phyloP scores from a whole-genome alignment of 2,888 invertebrate genomes.

The Harpagoxenus sublaevis region DNA sequence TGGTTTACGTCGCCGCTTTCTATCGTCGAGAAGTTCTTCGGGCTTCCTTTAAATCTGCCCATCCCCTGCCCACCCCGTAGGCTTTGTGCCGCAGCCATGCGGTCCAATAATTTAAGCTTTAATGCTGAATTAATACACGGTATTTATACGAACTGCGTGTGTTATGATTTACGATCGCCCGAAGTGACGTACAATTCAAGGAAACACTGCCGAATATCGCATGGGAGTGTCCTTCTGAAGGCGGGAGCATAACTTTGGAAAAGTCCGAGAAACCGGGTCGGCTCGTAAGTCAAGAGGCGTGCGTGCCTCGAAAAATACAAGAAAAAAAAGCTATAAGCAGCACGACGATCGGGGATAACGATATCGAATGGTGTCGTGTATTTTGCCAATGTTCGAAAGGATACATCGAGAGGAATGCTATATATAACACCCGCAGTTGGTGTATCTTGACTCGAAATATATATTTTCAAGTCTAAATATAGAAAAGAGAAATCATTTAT shows the following conservation, averaged over 20 bases:
- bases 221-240: slow-evolving; percentile 14
- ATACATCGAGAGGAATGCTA: neutral
- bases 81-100: slow-evolving; percentile 66
- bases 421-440: neutral
- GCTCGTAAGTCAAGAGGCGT: slow-evolving; percentile 28
- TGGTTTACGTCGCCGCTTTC: slow-evolving; percentile 73
- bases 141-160: slow-evolving; percentile 71
- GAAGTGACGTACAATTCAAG: slow-evolving; percentile 37
- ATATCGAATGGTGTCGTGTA: neutral
- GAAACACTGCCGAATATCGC: slow-evolving; percentile 39
- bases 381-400: slow-evolving; percentile 5
- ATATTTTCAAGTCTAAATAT: slow-evolving; percentile 6
- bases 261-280: slow-evolving; percentile 38
- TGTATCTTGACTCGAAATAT: neutral
- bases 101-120: slow-evolving; percentile 81
- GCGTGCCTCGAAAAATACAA: neutral
- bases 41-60: slow-evolving; percentile 52
- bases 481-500: neutral
- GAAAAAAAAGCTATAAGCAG: neutral
- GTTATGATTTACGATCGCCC: slow-evolving; percentile 61
- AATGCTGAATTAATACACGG: slow-evolving; percentile 82
- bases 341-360: neutral
- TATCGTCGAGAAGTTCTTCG: slow-evolving; percentile 45
- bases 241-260: neutral
- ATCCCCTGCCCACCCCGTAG: slow-evolving; percentile 58